Conservation (phyloP, 2,888 invertebrate species). For the Parasteatoda lunata region DNA sequence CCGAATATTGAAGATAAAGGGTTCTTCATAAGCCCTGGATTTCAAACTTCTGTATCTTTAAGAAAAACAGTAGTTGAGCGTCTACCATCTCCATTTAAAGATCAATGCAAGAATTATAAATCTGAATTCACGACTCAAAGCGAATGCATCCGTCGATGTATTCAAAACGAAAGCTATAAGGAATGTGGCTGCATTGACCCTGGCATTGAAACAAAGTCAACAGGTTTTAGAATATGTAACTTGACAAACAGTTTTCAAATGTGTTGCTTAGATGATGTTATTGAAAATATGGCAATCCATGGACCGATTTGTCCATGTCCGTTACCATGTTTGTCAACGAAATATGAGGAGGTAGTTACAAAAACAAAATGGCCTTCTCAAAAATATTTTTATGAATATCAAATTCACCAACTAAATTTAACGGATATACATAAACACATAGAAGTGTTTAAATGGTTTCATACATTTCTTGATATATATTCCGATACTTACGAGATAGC, state of each 20-base stretch:
- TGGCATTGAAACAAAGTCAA: neutral
- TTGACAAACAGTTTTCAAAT: neutral
- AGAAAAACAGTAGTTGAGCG: neutral
- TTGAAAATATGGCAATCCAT: neutral
- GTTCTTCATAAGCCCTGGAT: slow-evolving; percentile 16
- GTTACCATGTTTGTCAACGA: neutral
- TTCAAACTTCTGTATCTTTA: slow-evolving; percentile 6
- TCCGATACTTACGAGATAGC: too few relatives aligned
- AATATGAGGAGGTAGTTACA: neutral
- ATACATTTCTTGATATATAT: too few relatives aligned
- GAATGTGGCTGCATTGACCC: slow-evolving; percentile 20
- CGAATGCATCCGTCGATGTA: neutral
- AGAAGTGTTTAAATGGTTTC: too few relatives aligned
- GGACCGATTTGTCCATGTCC: slow-evolving; percentile 6
- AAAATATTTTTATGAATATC: neutral
- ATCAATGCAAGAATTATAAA: slow-evolving; percentile 6
- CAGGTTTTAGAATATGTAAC: neutral
- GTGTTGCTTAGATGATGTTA: slow-evolving; percentile 17
- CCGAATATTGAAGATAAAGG: slow-evolving; percentile 26
- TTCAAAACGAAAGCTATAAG: slow-evolving; percentile 8
- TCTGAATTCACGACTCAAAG: neutral
- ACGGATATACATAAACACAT: too few relatives aligned
- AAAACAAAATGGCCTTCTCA: neutral
- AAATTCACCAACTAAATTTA: too few relatives aligned
- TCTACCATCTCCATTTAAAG: slow-evolving; percentile 8